These are phyloP conservation scores for Halyomorpha halys DNA, from an alignment of 1,140 invertebrate genomes.

Conservation along the genomic window DNA sequence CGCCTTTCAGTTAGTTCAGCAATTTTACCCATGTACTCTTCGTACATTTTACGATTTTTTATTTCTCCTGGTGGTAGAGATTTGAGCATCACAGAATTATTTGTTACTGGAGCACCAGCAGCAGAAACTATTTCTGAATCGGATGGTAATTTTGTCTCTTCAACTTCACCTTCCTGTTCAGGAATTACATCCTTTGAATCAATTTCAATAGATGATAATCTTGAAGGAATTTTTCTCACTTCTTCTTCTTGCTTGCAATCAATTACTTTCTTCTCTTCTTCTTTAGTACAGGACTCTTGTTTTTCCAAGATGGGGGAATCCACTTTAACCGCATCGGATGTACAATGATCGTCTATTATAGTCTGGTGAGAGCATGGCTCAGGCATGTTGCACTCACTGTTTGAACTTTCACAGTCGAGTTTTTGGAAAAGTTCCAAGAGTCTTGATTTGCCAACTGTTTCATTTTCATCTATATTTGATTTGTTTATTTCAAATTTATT, in stretches of 20 bases:
- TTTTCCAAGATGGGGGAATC: too few species aligned
- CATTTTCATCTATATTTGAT: conserved; percentile 24
- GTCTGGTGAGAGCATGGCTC: conserved; percentile 33
- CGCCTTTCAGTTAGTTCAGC: conserved; percentile 64
- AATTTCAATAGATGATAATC: not conserved
- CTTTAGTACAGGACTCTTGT: too few species aligned
- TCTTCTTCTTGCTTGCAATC: conserved; percentile 23
- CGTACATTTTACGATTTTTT: conserved; percentile 65
- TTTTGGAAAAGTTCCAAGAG: conserved; percentile 46
- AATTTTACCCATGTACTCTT: conserved; percentile 68
- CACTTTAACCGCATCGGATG: too few species aligned
- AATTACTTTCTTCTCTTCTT: not conserved
- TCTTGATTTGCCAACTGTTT: conserved; percentile 37
- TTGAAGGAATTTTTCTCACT: conserved; percentile 25
- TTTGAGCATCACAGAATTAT: conserved; percentile 26
- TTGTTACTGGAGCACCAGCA: too few species aligned
- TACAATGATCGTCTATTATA: conserved; percentile 29
- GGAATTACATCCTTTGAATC: not conserved
- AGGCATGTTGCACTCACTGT: conserved; percentile 28
- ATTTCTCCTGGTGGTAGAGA: conserved; percentile 45
- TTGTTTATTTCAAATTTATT: not conserved
- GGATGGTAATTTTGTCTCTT: too few species aligned
- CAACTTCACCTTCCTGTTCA: too few species aligned
- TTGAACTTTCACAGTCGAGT: conserved; percentile 28
- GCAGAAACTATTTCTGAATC: too few species aligned